These are phyloP conservation scores for Stenopsyche tienmushanensis DNA, from an alignment of 1,140 invertebrate genomes.

Conservation along the genomic window DNA sequence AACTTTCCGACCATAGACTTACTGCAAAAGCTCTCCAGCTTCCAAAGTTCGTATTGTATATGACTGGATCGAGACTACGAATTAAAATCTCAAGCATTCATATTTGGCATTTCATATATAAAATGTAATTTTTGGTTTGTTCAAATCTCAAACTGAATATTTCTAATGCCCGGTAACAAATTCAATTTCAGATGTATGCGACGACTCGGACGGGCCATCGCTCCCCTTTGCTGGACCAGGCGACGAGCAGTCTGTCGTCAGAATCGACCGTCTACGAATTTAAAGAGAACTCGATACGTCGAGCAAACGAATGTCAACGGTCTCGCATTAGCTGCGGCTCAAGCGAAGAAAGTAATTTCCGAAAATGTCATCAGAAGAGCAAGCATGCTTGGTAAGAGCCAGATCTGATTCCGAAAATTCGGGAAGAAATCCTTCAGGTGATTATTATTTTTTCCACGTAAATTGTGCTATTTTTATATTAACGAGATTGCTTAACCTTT, in stretches of 20 bases:
- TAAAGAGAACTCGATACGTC: conserved; percentile 1
- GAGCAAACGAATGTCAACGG: neutral
- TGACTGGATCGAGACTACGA: too few species aligned
- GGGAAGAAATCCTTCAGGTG: conserved; percentile 44
- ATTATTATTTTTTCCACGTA: neutral
- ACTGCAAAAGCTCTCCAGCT: too few species aligned
- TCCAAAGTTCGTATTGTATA: too few species aligned
- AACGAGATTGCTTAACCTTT: too few species aligned
- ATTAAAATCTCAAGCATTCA: too few species aligned
- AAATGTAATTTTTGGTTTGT: too few species aligned
- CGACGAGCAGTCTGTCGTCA: neutral
- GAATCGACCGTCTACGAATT: neutral
- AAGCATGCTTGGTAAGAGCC: conserved; percentile 53
- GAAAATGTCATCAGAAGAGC: conserved; percentile 47
- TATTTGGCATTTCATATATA: too few species aligned
- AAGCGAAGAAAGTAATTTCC: neutral
- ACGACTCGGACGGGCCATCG: neutral
- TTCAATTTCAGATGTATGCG: conserved; percentile 13
- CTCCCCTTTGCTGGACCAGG: neutral
- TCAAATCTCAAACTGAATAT: too few species aligned
- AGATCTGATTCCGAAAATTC: conserved; percentile 55
- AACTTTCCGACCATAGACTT: too few species aligned
- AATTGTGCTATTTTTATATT: too few species aligned
- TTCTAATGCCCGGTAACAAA: too few species aligned
- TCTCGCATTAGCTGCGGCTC: neutral